Base-by-base conservation (phyloP, 2,888 invertebrate species). In the Ischnus inquisitorius region DNA sequence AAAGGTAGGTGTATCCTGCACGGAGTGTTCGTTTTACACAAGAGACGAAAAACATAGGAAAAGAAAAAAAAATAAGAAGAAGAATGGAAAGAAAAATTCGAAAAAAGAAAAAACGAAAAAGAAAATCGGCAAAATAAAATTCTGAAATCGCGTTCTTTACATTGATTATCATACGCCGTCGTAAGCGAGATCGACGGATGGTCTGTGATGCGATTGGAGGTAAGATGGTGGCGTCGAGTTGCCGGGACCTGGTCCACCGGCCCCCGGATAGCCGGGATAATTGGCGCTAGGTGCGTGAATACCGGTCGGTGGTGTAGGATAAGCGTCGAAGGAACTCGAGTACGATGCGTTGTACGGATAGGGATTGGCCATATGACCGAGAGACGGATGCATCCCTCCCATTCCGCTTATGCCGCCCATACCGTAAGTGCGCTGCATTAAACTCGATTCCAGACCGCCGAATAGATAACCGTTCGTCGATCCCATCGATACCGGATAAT, bases 221-320 rank as follows among this genome's bases (percentile, higher is more conserved):
- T 93, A 93, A 88, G 92, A 91, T 62, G 93, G 91, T 82, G 93
- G 91, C 82, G 92, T 92, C 69, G 89, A 90, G 72, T 88, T 88
- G n/a, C 90, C 90, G 16, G 91, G 88, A 39, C 79, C 77, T 14
- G 83, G 60, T 19, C 84, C 85, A 14, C 89, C 89, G 19, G 90
- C 82, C 34, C 90, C 88, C 62, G 91, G 87, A 87, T 93, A 92
- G 67, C 92, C 91, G 41, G 96, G 96, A 93, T 96, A 96, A 91
- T 96, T 96, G 48, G 96, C 96, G 91, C 96, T 95, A 68, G 96
- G 96, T 92, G 96, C 95, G 91, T 96, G 96, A 87, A 96, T 94
- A 28, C 92, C 90, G 82, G 95, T 95, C 62, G 95, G 95, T 60
- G 95, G 93, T 54, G 94, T 92, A 19, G 94, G 93, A 92, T 94